phyloP scores from a whole-genome alignment of 2,888 invertebrate species.

The Petrolisthes manimaculis region DNA sequence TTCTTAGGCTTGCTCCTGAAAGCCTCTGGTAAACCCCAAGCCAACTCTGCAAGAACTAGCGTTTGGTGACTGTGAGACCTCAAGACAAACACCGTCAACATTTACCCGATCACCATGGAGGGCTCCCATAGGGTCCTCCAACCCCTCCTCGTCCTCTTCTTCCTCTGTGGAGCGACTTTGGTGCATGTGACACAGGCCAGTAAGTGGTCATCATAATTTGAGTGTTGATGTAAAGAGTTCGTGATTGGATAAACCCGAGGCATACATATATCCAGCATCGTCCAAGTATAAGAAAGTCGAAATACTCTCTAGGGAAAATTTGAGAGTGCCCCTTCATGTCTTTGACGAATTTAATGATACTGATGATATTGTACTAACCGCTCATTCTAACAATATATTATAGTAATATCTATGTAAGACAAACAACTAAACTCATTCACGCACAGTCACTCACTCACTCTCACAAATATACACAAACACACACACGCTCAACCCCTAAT shows the following conservation, averaged over 20 bases:
- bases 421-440: too few relatives aligned
- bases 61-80: background rate
- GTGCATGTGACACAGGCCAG: conserved; percentile 17
- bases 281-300: background rate
- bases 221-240: background rate
- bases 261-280: background rate
- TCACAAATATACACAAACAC: too few relatives aligned
- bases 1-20: too few relatives aligned
- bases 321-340: too few relatives aligned
- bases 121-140: conserved; percentile 22
- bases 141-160: background rate
- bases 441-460: too few relatives aligned
- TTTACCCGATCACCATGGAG: conserved; percentile 22
- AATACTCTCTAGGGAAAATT: too few relatives aligned
- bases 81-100: background rate
- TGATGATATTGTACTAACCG: too few relatives aligned
- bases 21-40: background rate
- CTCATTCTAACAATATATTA: too few relatives aligned
- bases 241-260: background rate
- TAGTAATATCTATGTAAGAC: too few relatives aligned
- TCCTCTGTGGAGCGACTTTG: background rate
- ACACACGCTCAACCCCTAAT: too few relatives aligned
- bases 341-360: too few relatives aligned
- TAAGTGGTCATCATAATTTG: background rate
- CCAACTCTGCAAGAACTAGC: background rate